Conservation (phyloP, 2,888 invertebrate species). For the Amiota communis region DNA sequence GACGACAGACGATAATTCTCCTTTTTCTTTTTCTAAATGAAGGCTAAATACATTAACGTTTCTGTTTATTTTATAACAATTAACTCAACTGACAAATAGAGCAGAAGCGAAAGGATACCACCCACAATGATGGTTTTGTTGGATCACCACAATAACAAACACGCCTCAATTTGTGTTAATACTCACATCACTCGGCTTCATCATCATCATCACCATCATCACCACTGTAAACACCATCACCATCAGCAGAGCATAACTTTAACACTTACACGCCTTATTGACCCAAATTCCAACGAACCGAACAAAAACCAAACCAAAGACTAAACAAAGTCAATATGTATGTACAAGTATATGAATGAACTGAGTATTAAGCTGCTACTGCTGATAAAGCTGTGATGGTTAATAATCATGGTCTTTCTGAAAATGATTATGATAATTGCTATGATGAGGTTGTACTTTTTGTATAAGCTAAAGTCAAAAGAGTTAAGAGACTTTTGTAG, state of each 20-base stretch:
- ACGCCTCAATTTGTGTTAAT: too few species aligned
- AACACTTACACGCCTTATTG: constrained; percentile 26
- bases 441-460: too few species aligned
- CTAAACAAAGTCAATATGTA: not conserved
- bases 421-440: too few species aligned
- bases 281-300: constrained; percentile 20
- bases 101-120: constrained; percentile 6
- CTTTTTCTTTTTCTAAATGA: not conserved
- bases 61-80: constrained; percentile 26
- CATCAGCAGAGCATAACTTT: constrained; percentile 6
- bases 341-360: not conserved
- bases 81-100: constrained; percentile 22
- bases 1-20: not conserved
- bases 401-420: not conserved
- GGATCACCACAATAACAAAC: too few species aligned
- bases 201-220: not conserved
- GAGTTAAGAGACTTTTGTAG: too few species aligned
- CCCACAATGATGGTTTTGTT: not conserved
- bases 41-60: constrained; percentile 26
- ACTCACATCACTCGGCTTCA: too few species aligned
- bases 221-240: not conserved
- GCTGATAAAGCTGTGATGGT: constrained; percentile 10
- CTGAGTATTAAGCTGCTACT: not conserved
- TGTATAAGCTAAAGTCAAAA: too few species aligned
- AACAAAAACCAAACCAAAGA: not conserved